Evolutionary conservation across 2,797 vertebrate genomes (phyloP).

Genomic region (Spinibarbus caldwelli): DNA sequence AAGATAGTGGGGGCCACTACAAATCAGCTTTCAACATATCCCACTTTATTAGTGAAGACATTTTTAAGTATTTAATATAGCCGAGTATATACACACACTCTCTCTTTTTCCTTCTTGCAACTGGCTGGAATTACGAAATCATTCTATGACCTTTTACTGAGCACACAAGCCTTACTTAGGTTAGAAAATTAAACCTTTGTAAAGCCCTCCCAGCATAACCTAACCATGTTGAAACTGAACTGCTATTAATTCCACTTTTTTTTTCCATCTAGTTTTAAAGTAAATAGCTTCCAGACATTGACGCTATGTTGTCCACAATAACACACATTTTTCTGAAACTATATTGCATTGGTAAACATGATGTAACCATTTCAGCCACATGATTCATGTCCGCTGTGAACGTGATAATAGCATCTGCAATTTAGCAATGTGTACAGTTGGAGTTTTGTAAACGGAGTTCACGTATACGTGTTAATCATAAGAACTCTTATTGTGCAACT

Average conservation of each 20-base stretch:
- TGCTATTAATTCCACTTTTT: background rate
- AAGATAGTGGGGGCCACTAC: background rate
- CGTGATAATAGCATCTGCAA: background rate
- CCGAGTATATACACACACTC: background rate
- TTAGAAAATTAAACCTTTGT: slow-evolving; percentile 32
- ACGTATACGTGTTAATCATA: background rate
- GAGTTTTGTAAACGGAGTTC: background rate
- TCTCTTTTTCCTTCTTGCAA: background rate
- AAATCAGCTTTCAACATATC: background rate
- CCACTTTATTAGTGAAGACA: background rate
- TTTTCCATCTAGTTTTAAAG: background rate
- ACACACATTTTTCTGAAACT: background rate
- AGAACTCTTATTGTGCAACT: background rate
- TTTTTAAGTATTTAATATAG: background rate
- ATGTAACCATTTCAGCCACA: background rate
- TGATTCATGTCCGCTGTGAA: background rate
- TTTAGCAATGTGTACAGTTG: background rate
- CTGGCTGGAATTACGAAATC: slow-evolving; percentile 19
- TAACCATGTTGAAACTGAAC: background rate
- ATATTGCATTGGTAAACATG: background rate
- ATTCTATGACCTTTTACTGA: slow-evolving; percentile 30
- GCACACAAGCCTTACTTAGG: slow-evolving; percentile 28
- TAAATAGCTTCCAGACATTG: background rate
- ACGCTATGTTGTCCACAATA: background rate
- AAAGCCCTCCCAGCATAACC: slow-evolving; percentile 5